Evolutionary conservation across 2,113 vertebrate species (phyloP), one percentile per base, ranked within the genome.

Genomic region (Lagopus leucura): DNA sequence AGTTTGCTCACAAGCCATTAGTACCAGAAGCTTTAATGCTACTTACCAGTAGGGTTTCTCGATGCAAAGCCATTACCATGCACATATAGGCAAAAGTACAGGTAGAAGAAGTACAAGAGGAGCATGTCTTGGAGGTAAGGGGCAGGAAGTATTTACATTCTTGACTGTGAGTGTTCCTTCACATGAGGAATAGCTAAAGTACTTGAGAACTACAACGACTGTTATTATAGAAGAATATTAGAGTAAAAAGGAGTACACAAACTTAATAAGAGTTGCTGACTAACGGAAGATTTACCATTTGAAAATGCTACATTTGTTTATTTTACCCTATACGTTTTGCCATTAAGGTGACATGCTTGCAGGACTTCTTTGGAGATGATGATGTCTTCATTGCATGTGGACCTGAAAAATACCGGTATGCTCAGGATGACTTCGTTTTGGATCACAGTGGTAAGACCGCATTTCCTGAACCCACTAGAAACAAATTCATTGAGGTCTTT

Each of bases 311-410:
- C 73, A 4, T 84, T 92, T 94, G 22, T 86, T 93, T 83, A 13
- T 89, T 89, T 94, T 95, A 54, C 10, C 89, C 66, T 80, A 24
- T 60, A 40, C 90, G 6, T 70, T 42, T 54, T 95, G 58, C 78
- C 91, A 61, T 72, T 13, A 93, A 99, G 99, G 98, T 99, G 55
- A 98, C 97, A 20, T 98, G 99, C 94, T 98, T 99, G 95, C 99
- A 99, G 97, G 99, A 99, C 86, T 99, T 99, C 96, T 99, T 99
- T 78, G 99, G 99, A n/a, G 99, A 99, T 14, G 99, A 99, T 38
- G 99, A 99, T 10, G 99, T 99, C 83, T 99, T 99, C 92, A 99
- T 99, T 81, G 99, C 99, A 0, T 99, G 99, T 18, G 99, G 99
- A 34, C 99, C 99, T 27, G 99, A 99, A 93, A 99, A 99, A 96